Evolutionary conservation across 2,888 invertebrate species (phyloP).

Genomic region (Abrostola triplasia): DNA sequence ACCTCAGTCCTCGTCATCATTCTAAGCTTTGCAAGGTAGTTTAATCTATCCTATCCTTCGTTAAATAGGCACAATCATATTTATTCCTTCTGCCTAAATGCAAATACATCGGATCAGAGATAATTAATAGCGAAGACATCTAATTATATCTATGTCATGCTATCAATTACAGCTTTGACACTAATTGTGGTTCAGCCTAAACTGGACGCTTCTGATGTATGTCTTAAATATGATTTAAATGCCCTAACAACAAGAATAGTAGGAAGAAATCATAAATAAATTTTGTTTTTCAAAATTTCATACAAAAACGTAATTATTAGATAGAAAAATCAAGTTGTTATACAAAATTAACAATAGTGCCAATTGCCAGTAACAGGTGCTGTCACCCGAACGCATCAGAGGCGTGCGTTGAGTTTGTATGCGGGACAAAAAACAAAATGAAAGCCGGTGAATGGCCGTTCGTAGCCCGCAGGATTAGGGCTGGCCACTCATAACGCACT

Average conservation of each 20-base stretch:
- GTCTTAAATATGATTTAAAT: no score
- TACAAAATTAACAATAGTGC: not conserved
- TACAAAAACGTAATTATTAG: no score
- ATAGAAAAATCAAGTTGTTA: no score
- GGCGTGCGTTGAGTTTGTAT: constrained; percentile 80
- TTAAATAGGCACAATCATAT: no score
- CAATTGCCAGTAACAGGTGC: constrained; percentile 10
- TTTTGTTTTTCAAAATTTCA: no score
- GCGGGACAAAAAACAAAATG: constrained; percentile 86
- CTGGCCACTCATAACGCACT: constrained; percentile 25
- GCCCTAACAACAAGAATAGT: no score
- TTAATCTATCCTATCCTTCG: no score
- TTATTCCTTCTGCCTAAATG: no score
- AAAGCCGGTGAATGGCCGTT: constrained; percentile 81
- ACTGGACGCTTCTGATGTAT: not conserved
- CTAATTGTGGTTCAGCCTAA: constrained; percentile 2
- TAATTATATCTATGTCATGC: constrained; percentile 3
- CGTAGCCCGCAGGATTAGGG: constrained; percentile 59
- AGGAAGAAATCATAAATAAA: no score
- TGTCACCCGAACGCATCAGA: constrained; percentile 41
- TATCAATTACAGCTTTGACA: constrained; percentile 3
- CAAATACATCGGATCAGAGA: not conserved
- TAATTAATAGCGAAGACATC: constrained; percentile 6
- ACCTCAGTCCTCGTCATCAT: no score
- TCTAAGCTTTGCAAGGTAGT: no score